Base-by-base conservation (phyloP, 1,140 invertebrate genomes). In the Cydia strobilella region DNA sequence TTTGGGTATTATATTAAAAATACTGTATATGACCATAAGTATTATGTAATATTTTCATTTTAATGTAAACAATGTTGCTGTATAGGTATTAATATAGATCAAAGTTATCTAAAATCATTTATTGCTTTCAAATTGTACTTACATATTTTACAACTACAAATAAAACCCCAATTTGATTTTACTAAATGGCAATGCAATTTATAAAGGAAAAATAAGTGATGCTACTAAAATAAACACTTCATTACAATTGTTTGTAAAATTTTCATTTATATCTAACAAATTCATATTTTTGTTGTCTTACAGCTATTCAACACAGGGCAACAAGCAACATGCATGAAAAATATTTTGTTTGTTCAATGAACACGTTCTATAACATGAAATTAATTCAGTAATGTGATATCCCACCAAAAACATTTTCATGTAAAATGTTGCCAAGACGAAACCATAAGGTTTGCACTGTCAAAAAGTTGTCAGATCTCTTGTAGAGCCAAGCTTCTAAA, bases 211-310 rank as follows among this genome's bases (percentile, higher is more conserved):
- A 80, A 81, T 82, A 85, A 84, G 79, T 84, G 79, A 83, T 81
- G 76, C 79, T 86, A 85, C 80, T 81, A 83, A 83, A 83, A 81
- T 82, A 73, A 76, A 31, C 73, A 77, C 66, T 71, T 69, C 45
- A 74, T 75, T 79, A 80, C 77, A 77, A 75, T 69, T 75, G 73
- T 74, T 82, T 86, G 80, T 82, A 85, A 86, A 85, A 83, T 82
- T 81, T 51, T 84, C 77, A 86, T 86, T 81, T 85, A 81, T 86
- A 82, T 76, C 76, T 82, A 89, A 88, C 85, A 86, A 82, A 83
- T 86, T 84, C 78, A 85, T 87, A 81, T 77, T 77, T 78, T 79
- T 77, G 72, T 84, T 76, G 54, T 76, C 83, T 87, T 85, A 87
- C 65, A 82, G 74, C 79, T 87, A 85, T 63, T 81, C 76, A 83